These are phyloP conservation scores for Lutraria lutraria DNA, from an alignment of 2,888 invertebrate species.

Conservation along the genomic window DNA sequence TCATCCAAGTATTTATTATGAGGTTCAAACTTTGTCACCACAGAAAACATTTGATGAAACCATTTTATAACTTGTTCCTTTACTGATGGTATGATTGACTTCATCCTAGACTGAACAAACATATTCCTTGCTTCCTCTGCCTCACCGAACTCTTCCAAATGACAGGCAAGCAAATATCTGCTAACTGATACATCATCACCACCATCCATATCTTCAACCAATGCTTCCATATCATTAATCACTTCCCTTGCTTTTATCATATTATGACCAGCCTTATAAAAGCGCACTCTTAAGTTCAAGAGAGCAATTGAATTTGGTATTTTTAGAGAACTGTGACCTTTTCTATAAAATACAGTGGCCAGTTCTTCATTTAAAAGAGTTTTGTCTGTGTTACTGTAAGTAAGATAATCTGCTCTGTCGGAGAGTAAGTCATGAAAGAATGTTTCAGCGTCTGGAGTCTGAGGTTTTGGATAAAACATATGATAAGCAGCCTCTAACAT, in stretches of 20 bases:
- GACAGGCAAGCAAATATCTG: background rate
- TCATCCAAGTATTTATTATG: background rate
- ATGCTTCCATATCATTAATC: background rate
- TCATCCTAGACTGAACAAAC: background rate
- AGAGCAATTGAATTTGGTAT: background rate
- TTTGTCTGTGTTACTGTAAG: too few relatives aligned
- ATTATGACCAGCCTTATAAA: background rate
- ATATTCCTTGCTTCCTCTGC: background rate
- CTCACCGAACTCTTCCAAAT: background rate
- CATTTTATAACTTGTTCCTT: background rate
- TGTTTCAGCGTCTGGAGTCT: background rate
- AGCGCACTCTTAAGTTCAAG: background rate
- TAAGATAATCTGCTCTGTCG: too few relatives aligned
- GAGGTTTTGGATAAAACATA: background rate
- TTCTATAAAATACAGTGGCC: background rate
- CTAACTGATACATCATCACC: background rate
- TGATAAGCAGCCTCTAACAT: background rate
- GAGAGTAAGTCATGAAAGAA: background rate
- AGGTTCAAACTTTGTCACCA: background rate
- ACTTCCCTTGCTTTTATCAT: background rate
- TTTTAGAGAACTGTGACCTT: background rate
- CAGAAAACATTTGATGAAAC: slow-evolving; percentile 1
- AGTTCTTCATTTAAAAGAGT: too few relatives aligned
- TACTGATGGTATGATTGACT: background rate
- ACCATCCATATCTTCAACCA: background rate